Evolutionary conservation across 2,888 invertebrate species (phyloP).

Genomic region (Sthenelais limicola): DNA sequence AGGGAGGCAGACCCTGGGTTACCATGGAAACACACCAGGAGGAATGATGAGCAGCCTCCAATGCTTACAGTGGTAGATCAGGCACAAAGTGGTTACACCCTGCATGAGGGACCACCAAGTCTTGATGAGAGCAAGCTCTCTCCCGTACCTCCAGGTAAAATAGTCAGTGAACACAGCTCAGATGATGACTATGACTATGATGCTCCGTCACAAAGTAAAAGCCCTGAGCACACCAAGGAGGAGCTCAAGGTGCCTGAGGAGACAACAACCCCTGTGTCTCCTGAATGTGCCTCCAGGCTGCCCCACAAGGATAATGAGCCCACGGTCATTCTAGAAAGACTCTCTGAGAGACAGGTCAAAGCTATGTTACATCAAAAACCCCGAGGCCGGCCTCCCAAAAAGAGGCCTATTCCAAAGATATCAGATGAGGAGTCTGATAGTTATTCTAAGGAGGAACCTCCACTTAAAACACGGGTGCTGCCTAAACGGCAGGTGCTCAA

Average conservation of each 20-base stretch:
- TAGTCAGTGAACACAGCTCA: slow-evolving; percentile 28
- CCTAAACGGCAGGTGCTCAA: background rate
- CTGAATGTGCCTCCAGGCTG: background rate
- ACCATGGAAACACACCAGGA: slow-evolving; percentile 18
- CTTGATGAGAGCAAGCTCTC: slow-evolving; percentile 14
- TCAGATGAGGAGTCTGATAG: background rate
- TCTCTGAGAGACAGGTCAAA: slow-evolving; percentile 28
- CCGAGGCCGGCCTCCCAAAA: slow-evolving; percentile 11
- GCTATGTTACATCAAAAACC: slow-evolving; percentile 13
- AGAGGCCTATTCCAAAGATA: background rate
- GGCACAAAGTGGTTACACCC: background rate
- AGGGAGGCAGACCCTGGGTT: slow-evolving; percentile 25
- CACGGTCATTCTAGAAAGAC: slow-evolving; percentile 26
- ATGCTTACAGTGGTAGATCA: slow-evolving; percentile 7
- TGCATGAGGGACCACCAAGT: slow-evolving; percentile 11
- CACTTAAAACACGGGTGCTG: background rate
- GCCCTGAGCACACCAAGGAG: too few species aligned
- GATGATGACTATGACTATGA: slow-evolving; percentile 34
- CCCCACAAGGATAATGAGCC: slow-evolving; percentile 23
- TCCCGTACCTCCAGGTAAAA: slow-evolving; percentile 13
- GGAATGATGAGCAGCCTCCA: slow-evolving; percentile 21
- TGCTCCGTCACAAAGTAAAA: too few species aligned
- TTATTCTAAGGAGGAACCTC: slow-evolving; percentile 1
- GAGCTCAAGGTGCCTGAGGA: background rate
- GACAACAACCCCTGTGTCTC: background rate